phyloP scores from a whole-genome alignment of 1,140 invertebrate genomes.

The Hylaeus anthracinus region DNA sequence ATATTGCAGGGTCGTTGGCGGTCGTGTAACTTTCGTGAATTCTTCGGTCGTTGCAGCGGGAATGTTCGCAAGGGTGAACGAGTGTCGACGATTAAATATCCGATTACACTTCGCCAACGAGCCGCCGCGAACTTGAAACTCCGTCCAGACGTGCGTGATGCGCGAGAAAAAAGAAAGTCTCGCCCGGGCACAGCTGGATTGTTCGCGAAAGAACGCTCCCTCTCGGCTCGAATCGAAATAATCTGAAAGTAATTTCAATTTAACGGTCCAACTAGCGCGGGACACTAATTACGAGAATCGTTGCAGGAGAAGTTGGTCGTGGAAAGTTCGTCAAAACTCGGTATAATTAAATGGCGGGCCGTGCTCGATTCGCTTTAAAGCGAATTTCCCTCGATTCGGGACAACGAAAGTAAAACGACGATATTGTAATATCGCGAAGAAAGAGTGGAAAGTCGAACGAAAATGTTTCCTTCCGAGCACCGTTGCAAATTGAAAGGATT shows the following conservation, averaged over 20 bases:
- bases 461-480: no score
- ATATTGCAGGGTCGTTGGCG: no score
- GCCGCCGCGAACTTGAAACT: slow-evolving; percentile 1
- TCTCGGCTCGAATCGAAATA: background rate
- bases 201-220: background rate
- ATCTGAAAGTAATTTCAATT: slow-evolving; percentile 45
- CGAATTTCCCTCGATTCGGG: background rate
- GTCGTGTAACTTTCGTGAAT: background rate
- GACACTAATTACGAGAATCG: slow-evolving; percentile 58
- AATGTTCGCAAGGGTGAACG: slow-evolving; percentile 7
- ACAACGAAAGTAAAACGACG: slow-evolving; percentile 7
- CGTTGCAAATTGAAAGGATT: no score
- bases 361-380: slow-evolving; percentile 18
- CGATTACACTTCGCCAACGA: background rate
- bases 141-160: background rate
- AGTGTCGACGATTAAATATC: slow-evolving; percentile 42
- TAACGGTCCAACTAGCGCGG: slow-evolving; percentile 8
- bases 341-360: slow-evolving; percentile 52
- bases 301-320: slow-evolving; percentile 17
- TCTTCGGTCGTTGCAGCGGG: slow-evolving; percentile 15
- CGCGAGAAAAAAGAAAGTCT: background rate
- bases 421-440: slow-evolving; percentile 1
- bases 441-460: no score
- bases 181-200: background rate
- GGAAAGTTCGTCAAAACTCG: slow-evolving; percentile 56